These are phyloP conservation scores for Caenorhabditis sp. DNA, from an alignment of 2,888 invertebrate species.

Conservation along the genomic window DNA sequence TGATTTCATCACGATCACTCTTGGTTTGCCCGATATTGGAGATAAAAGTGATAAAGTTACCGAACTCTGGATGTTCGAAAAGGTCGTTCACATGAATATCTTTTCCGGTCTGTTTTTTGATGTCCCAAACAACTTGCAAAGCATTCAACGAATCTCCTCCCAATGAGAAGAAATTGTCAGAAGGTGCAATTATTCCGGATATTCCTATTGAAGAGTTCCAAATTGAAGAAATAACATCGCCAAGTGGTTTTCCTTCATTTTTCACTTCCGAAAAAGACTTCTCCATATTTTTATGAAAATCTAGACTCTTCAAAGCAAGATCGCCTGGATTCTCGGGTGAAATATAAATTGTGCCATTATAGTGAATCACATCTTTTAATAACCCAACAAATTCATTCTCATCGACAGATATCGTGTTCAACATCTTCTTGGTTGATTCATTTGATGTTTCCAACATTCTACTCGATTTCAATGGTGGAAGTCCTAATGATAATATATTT, in stretches of 20 bases:
- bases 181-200: background rate
- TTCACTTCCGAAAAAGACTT: too few relatives aligned
- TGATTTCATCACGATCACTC: background rate
- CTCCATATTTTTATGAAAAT: constrained; percentile 10
- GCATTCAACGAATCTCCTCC: constrained; percentile 67
- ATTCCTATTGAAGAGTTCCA: constrained; percentile 27
- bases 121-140: constrained; percentile 62
- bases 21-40: background rate
- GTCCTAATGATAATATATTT: constrained; percentile 25
- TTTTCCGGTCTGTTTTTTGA: constrained; percentile 38
- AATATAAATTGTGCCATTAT: constrained; percentile 13
- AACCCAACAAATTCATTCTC: constrained; percentile 10
- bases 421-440: constrained; percentile 10
- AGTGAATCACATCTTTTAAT: constrained; percentile 11
- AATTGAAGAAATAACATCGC: background rate
- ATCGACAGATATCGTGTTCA: constrained; percentile 13
- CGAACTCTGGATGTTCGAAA: constrained; percentile 52
- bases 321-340: constrained; percentile 6
- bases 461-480: constrained; percentile 41
- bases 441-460: constrained; percentile 32
- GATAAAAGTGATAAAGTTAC: constrained; percentile 24
- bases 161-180: constrained; percentile 53
- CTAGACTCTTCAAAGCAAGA: constrained; percentile 9
- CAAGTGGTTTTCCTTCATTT: background rate
- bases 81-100: constrained; percentile 43